Evolutionary conservation across 2,113 vertebrate genomes (phyloP), one percentile per base, ranked within the genome.

Genomic region (Triplophysa tibetana): DNA sequence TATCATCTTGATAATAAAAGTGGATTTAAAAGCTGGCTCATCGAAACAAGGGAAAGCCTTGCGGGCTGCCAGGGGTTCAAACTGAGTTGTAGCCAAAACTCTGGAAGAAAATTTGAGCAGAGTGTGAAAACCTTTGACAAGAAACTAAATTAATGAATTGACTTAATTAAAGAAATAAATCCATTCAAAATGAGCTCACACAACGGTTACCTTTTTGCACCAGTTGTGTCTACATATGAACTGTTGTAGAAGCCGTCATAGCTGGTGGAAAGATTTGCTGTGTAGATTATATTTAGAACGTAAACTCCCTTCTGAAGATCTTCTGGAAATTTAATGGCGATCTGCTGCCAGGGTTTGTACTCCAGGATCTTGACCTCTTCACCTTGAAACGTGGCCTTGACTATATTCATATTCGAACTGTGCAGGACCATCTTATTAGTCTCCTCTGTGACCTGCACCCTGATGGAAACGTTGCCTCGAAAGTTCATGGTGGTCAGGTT

Each of bases 41-140:
- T 99, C 98, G 89, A 99, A 99, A 90, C 98, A 99, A 1, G 98
- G 98, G 90, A 99, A 99, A 86, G 95, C 96, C 87, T 93, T 95
- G 81, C 98, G 93, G 64, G 97, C 97, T 79, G 93, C 93, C 56
- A 96, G 84, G 1, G 98, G 97, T 87, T 99, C 97, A 93, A 99
- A 99, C 56, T 99, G 97, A 77, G 98, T 99, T 70, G 96, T 96
- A 86, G 95, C 96, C 81, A 99, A 92, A 86, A 94, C 94, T 84
- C 96, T 97, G 87, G 54, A 29, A 76, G 69, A 77, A 84, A 85
- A 72, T 50, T 74, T 45, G 0, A 68, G 0, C 82, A 3, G 62
- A 73, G 21, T n/a, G 43, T 45, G 43, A 45, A 45, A 11, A 45
- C 43, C 43, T 11, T 11, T 45, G 43, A 69, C 26, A 83, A 21